Evolutionary conservation across 2,797 vertebrate species (phyloP).

Genomic region (Eulemur rubriventer): DNA sequence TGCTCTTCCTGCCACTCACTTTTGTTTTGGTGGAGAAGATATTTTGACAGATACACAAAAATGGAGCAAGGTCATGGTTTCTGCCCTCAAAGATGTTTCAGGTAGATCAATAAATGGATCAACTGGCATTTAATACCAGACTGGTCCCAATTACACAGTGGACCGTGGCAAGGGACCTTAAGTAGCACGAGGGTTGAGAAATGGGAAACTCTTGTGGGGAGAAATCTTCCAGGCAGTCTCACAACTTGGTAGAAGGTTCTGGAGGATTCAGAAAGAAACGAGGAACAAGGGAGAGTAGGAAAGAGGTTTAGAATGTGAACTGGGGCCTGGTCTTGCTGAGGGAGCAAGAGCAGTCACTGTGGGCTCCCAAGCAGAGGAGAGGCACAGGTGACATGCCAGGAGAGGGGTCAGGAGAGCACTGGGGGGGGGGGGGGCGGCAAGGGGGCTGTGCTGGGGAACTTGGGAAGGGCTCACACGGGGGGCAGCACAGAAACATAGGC

Average conservation of each 20-base stretch:
- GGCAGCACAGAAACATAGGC: neutral
- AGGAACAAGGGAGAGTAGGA: neutral
- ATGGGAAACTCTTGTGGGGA: neutral
- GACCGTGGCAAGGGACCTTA: neutral
- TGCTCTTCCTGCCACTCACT: neutral
- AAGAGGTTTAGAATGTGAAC: neutral
- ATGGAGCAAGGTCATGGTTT: neutral
- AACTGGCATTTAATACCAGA: neutral
- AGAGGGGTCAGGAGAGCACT: neutral
- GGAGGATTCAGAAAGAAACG: neutral
- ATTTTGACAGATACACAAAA: neutral
- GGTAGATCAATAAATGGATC: neutral
- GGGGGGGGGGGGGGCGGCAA: rapidly evolving
- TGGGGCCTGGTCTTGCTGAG: neutral
- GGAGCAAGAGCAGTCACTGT: neutral
- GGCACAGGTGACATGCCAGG: rapidly evolving
- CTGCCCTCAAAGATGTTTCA: neutral
- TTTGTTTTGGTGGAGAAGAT: neutral
- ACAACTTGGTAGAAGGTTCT: neutral
- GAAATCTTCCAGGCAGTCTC: neutral
- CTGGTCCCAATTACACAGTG: neutral
- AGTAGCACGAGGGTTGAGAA: neutral
- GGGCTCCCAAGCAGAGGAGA: neutral
- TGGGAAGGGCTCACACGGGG: rapidly evolving
- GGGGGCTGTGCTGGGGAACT: neutral